Evolutionary conservation across 2,888 invertebrate species (phyloP).

Genomic region (Lasiommata megera): DNA sequence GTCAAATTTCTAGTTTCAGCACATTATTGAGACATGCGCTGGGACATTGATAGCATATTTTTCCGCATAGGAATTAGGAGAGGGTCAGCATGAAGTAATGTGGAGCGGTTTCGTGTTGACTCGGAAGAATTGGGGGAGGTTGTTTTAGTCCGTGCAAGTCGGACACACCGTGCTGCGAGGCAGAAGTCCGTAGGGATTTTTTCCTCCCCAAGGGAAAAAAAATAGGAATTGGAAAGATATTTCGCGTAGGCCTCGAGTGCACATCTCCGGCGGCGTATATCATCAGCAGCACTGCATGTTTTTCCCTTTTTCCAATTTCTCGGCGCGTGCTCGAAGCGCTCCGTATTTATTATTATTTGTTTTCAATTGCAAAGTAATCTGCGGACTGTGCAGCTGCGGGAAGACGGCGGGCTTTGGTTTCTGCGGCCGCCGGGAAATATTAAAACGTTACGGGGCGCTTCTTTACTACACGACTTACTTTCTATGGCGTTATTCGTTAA

Average conservation of each 20-base stretch:
- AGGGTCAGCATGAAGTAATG: no score
- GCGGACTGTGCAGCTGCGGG: slow-evolving; percentile 67
- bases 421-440: slow-evolving; percentile 34
- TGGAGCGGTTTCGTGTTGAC: no score
- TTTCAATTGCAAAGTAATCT: slow-evolving; percentile 79
- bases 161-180: no score
- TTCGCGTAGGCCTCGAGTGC: not conserved
- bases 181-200: no score
- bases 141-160: no score
- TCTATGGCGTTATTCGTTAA: no score
- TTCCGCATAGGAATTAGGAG: no score
- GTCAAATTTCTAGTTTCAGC: no score
- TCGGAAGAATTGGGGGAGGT: no score
- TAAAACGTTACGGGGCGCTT: slow-evolving; percentile 27
- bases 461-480: not conserved
- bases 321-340: slow-evolving; percentile 56
- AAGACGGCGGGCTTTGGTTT: slow-evolving; percentile 46
- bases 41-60: no score
- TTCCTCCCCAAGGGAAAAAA: not conserved
- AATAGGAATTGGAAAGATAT: no score
- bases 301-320: slow-evolving; percentile 71
- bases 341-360: slow-evolving; percentile 79
- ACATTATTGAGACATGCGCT: no score
- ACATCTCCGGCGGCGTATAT: not conserved
- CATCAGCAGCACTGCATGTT: slow-evolving; percentile 36